Percentiles rank a stretch among this genome's conserved stretches.
Conservation (phyloP, 2,797 vertebrate species). For the Anisognathus igniventris region DNA sequence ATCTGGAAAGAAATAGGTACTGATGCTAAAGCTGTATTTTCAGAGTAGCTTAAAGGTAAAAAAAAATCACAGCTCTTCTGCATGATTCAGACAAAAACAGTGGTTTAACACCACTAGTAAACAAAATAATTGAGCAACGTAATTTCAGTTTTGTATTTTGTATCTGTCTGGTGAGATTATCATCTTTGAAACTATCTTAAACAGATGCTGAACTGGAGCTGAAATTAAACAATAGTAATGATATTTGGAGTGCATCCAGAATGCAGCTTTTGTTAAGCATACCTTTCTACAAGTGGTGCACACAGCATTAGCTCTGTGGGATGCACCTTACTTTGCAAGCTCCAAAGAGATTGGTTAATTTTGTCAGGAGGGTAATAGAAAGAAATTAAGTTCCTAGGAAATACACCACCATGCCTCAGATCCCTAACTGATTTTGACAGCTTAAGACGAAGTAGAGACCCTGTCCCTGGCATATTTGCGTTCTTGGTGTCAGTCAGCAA, state of each 20-base stretch:
- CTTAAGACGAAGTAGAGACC: conserved; percentile 37
- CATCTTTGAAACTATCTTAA: conserved; percentile 63
- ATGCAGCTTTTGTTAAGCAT: conserved; percentile 59
- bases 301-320: conserved; percentile 39
- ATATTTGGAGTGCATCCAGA: conserved; percentile 65
- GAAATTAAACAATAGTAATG: conserved; percentile 69
- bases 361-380: conserved; percentile 62
- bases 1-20: conserved; percentile 43
- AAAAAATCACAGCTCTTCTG: conserved; percentile 33
- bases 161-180: conserved; percentile 67
- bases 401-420: conserved; percentile 45
- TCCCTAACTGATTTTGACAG: conserved; percentile 61
- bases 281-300: conserved; percentile 35
- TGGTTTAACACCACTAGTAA: conserved; percentile 56
- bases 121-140: conserved; percentile 61
- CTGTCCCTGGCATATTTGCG: conserved; percentile 3
- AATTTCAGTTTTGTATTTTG: conserved; percentile 70
- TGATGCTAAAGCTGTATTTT: conserved; percentile 34
- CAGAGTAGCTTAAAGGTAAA: conserved; percentile 22
- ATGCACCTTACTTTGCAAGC: conserved; percentile 44
- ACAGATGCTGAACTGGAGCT: conserved; percentile 60
- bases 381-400: conserved; percentile 65
- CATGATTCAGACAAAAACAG: conserved; percentile 53
- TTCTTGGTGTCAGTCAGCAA: conserved; percentile 25
- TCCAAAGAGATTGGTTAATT: conserved; percentile 66